A percentile compares a stretch with the other conserved stretches of the same genome.
Conservation (phyloP, 2,113 vertebrate species). For the Rhynchopsitta pachyrhyncha region DNA sequence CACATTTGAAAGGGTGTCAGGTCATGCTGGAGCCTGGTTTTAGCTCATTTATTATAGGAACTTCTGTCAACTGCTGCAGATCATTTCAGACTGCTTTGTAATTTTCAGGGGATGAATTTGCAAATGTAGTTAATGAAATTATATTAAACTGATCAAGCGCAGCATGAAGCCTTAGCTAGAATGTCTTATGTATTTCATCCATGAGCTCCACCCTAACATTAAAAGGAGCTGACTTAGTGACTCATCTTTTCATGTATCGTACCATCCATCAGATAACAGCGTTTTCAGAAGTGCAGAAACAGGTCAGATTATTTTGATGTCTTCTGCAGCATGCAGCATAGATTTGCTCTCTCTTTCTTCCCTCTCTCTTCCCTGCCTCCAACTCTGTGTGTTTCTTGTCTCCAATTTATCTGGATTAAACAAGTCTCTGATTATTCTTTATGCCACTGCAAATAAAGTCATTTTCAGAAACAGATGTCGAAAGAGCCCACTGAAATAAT, state of each 20-base stretch:
- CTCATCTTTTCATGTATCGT: constrained; percentile 16
- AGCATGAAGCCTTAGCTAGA: not conserved
- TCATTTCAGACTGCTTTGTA: not conserved
- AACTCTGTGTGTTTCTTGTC: constrained; percentile 21
- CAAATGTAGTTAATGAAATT: constrained; percentile 16
- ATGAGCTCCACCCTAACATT: not conserved
- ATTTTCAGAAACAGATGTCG: constrained; percentile 72
- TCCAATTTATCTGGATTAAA: constrained; percentile 66
- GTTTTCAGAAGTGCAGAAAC: constrained; percentile 9
- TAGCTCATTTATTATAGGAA: not conserved
- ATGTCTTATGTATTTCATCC: not conserved
- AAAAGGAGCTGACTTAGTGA: constrained; percentile 18
- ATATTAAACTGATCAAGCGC: constrained; percentile 4
- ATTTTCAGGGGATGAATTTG: not conserved
- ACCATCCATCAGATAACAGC: constrained; percentile 3
- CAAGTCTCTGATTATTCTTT: constrained; percentile 70
- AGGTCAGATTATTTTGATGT: constrained; percentile 35
- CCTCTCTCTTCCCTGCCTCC: not conserved
- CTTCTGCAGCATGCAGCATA: not conserved
- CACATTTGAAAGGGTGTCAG: not conserved
- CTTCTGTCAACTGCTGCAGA: not conserved
- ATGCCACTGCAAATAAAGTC: constrained; percentile 72
- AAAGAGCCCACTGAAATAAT: constrained; percentile 64
- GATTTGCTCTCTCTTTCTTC: not conserved
- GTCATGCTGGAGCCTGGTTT: not conserved